Percentiles rank a stretch among this genome's conserved stretches.
These are phyloP conservation scores for Percina caprodes DNA, from an alignment of 2,113 vertebrate species.

Conservation along the genomic window DNA sequence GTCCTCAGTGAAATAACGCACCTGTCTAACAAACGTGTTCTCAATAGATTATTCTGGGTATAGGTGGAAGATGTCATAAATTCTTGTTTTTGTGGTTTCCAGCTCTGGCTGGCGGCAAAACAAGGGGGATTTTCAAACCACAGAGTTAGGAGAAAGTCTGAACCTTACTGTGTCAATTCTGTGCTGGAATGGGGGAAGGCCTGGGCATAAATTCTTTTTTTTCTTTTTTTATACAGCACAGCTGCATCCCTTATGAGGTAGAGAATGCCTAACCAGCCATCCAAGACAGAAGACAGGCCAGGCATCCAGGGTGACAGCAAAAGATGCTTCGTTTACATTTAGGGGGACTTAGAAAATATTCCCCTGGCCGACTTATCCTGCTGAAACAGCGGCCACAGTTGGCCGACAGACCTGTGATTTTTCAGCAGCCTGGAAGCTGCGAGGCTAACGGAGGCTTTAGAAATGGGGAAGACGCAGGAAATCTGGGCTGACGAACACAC, in stretches of 20 bases:
- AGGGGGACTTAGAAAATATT: conserved; percentile 71
- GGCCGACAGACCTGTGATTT: conserved; percentile 74
- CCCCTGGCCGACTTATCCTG: conserved; percentile 78
- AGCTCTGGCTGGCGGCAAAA: conserved; percentile 35
- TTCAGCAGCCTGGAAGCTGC: conserved; percentile 61
- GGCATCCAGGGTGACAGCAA: conserved; percentile 62
- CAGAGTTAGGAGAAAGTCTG: conserved; percentile 30
- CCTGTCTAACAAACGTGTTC: conserved; percentile 35
- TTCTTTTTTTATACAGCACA: conserved; percentile 51
- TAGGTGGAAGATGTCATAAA: conserved; percentile 23
- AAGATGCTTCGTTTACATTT: conserved; percentile 78
- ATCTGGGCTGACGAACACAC: conserved; percentile 72
- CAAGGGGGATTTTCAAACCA: conserved; percentile 20
- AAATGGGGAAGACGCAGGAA: conserved; percentile 52
- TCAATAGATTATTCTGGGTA: conserved; percentile 45
- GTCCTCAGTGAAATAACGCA: conserved; percentile 47
- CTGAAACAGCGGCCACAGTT: conserved; percentile 79
- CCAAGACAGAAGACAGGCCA: conserved; percentile 57
- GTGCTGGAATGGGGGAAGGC: conserved; percentile 52
- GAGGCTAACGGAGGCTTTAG: conserved; percentile 68
- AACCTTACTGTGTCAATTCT: conserved; percentile 43
- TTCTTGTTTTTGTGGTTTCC: conserved; percentile 26
- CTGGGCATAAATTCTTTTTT: conserved; percentile 61
- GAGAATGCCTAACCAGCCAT: conserved; percentile 76
- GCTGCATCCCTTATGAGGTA: conserved; percentile 78